Percentiles rank a stretch among this genome's conserved stretches.
phyloP scores from a whole-genome alignment of 2,113 vertebrate species.

The Psephotus haematonotus region DNA sequence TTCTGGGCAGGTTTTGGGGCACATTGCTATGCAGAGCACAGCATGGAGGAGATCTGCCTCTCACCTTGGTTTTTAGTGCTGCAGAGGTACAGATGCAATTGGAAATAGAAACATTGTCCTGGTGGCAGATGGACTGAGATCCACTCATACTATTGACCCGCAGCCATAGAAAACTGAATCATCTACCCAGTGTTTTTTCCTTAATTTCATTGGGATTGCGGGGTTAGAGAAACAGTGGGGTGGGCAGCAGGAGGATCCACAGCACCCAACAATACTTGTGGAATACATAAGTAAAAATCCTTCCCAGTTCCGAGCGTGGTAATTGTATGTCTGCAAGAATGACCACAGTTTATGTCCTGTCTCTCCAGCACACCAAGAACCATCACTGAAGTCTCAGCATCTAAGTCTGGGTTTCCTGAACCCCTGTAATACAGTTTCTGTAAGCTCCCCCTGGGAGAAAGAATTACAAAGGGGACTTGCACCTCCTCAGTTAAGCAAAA shows the following conservation, averaged over 20 bases:
- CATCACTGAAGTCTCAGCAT: neutral
- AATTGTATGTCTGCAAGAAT: neutral
- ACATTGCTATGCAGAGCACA: rapidly evolving
- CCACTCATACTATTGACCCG: neutral
- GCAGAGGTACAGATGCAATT: neutral
- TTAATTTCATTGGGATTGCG: neutral
- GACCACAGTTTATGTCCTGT: neutral
- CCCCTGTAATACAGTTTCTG: neutral
- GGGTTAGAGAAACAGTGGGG: neutral
- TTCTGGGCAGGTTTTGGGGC: neutral
- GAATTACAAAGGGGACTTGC: neutral
- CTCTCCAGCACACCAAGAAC: neutral
- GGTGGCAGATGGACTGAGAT: neutral
- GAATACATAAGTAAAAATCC: neutral
- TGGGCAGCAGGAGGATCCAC: neutral
- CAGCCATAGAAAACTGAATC: neutral
- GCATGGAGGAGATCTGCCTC: neutral
- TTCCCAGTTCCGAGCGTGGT: neutral
- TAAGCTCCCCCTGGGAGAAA: neutral
- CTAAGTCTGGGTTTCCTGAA: neutral
- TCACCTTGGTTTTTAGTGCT: neutral
- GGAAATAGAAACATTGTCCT: neutral
- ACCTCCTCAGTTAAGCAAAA: neutral
- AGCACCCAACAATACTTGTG: neutral
- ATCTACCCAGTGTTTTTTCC: rapidly evolving